Evolutionary conservation across 2,113 vertebrate genomes (phyloP).

Genomic region (Labeo rohita): DNA sequence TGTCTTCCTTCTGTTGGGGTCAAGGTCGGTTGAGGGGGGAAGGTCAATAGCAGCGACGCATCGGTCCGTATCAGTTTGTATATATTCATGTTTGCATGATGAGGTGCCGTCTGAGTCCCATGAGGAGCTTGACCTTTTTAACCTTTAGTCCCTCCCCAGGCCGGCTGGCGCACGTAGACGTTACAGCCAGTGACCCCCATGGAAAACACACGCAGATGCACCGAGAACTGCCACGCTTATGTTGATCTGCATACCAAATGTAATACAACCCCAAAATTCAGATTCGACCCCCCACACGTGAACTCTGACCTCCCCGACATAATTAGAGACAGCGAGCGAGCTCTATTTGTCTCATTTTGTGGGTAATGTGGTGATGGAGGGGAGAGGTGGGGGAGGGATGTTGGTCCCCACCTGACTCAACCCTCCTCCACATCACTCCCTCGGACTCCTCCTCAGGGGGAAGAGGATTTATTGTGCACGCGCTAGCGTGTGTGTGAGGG

Average conservation of each 20-base stretch:
- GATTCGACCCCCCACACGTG: constrained; percentile 55
- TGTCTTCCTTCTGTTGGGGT: constrained; percentile 73
- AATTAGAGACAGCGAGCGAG: constrained; percentile 19
- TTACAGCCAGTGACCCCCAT: constrained; percentile 62
- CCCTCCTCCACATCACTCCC: constrained; percentile 56
- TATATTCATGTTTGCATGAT: constrained; percentile 50
- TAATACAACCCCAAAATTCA: constrained; percentile 68
- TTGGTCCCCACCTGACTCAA: constrained; percentile 50
- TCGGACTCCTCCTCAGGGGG: constrained; percentile 46
- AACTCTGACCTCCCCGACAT: constrained; percentile 43
- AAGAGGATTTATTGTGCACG: constrained; percentile 48
- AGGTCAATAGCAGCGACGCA: constrained; percentile 70
- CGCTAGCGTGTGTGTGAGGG: constrained; percentile 24
- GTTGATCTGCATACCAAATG: constrained; percentile 85
- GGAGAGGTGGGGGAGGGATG: constrained; percentile 19
- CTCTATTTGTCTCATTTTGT: constrained; percentile 39
- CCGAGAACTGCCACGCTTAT: constrained; percentile 65
- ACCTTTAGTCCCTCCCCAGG: constrained; percentile 59
- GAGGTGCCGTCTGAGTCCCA: constrained; percentile 68
- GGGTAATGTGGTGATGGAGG: constrained; percentile 11
- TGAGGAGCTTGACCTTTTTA: constrained; percentile 61
- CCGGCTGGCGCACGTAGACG: constrained; percentile 62
- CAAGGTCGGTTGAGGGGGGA: constrained; percentile 77
- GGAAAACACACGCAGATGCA: constrained; percentile 32
- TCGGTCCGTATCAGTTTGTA: constrained; percentile 31